These are phyloP conservation scores for Paramormyrops kingsleyae DNA, from an alignment of 2,113 vertebrate genomes.

Conservation along the genomic window DNA sequence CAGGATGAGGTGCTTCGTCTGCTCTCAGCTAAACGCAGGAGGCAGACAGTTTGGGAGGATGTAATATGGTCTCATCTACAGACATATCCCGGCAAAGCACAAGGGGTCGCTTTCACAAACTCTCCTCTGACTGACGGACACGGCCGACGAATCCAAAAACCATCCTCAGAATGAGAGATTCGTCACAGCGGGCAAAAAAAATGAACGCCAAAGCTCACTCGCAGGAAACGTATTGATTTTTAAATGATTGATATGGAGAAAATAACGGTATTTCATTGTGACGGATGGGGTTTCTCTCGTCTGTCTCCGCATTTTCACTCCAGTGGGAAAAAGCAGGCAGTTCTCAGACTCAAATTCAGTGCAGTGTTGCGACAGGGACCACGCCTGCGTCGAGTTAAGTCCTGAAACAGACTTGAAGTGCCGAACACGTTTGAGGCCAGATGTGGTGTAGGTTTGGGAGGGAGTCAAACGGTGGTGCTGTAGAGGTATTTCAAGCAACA, in stretches of 20 bases:
- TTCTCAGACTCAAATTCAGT: conserved; percentile 80
- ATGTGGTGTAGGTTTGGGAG: background rate
- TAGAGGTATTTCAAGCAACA: background rate
- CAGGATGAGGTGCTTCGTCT: conserved; percentile 81
- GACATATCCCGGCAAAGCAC: background rate
- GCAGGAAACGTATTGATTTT: conserved; percentile 99
- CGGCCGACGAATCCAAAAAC: conserved; percentile 96
- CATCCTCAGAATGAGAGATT: conserved; percentile 88
- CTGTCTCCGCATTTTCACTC: conserved; percentile 95
- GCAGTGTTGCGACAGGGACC: conserved; percentile 87
- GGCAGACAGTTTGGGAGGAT: conserved; percentile 35
- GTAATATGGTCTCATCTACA: background rate
- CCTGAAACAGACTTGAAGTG: background rate
- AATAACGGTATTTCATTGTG: conserved; percentile 99
- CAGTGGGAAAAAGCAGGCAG: conserved; percentile 89
- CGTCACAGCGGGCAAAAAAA: conserved; percentile 84
- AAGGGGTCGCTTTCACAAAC: background rate
- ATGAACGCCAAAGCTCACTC: conserved; percentile 86
- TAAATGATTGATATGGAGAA: conserved; percentile 99
- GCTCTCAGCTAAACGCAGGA: conserved; percentile 61
- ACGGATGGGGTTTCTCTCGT: conserved; percentile 99
- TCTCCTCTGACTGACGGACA: conserved; percentile 58
- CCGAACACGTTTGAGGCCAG: background rate
- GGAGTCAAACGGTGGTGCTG: background rate
- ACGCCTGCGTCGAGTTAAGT: conserved; percentile 44